Conservation (phyloP, 2,888 invertebrate species). For the Parapristionchus giblindavisi region DNA sequence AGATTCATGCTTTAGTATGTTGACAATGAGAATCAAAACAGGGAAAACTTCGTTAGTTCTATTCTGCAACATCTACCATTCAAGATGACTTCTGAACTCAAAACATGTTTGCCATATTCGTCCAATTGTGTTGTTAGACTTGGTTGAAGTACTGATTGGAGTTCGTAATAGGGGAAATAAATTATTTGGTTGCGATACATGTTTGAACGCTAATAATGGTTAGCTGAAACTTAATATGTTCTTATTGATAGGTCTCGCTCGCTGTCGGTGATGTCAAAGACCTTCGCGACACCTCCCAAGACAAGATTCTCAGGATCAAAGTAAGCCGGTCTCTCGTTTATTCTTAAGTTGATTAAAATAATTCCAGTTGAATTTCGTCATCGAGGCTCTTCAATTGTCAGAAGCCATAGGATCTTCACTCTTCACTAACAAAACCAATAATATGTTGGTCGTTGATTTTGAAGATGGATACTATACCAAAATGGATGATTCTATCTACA, state of each 20-base stretch:
- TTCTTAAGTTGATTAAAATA: background rate
- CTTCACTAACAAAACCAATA: slow-evolving; percentile 49
- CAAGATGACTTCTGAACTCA: background rate
- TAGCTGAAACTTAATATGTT: background rate
- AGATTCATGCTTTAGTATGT: background rate
- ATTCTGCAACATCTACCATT: slow-evolving; percentile 1
- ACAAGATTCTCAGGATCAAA: slow-evolving; percentile 65
- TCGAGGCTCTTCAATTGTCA: slow-evolving; percentile 65
- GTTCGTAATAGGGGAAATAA: background rate
- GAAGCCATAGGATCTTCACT: slow-evolving; percentile 51
- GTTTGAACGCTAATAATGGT: background rate
- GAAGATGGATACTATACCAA: slow-evolving; percentile 41
- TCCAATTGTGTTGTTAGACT: background rate
- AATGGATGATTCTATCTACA: background rate
- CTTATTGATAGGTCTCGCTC: slow-evolving; percentile 56
- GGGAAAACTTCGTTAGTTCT: slow-evolving; percentile 24
- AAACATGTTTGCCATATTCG: background rate
- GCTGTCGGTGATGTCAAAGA: slow-evolving; percentile 67
- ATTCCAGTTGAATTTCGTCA: slow-evolving; percentile 62
- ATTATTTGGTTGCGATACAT: background rate
- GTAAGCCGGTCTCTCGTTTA: slow-evolving; percentile 31
- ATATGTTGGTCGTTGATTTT: slow-evolving; percentile 55
- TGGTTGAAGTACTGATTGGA: too few species aligned
- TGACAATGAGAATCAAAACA: slow-evolving; percentile 20
- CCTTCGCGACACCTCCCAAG: slow-evolving; percentile 60